phyloP scores from a whole-genome alignment of 2,797 vertebrate species.

The Anolis apletophallus region DNA sequence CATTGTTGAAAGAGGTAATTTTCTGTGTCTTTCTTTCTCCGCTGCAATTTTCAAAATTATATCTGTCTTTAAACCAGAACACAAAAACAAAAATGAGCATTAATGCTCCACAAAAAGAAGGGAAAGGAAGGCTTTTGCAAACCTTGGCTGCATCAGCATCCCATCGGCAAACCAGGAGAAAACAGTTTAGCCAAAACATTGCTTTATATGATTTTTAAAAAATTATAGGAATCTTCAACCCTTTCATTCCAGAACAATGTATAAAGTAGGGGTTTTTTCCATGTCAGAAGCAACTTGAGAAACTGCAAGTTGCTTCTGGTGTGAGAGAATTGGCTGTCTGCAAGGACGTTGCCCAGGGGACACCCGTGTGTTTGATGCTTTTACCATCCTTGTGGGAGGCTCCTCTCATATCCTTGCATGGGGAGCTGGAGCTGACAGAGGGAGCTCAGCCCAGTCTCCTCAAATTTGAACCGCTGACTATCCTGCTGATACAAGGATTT shows the following conservation, averaged over 20 bases:
- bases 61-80: not conserved
- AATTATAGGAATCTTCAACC: not conserved
- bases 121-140: not conserved
- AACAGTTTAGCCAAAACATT: constrained; percentile 1
- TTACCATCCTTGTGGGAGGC: no score
- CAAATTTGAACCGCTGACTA: no score
- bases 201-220: not conserved
- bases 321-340: no score
- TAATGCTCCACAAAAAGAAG: not conserved
- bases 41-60: constrained; percentile 31
- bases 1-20: constrained; percentile 25
- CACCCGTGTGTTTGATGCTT: no score
- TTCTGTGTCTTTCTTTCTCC: constrained; percentile 2
- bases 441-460: no score
- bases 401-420: no score
- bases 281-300: no score
- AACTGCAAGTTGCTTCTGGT: no score
- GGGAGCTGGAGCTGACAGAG: no score
- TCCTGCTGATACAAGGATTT: no score
- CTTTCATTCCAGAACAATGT: not conserved
- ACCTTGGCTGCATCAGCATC: not conserved
- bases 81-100: not conserved
- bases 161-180: not conserved
- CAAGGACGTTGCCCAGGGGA: no score
- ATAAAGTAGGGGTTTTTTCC: no score